Base-by-base conservation (phyloP, 2,797 vertebrate genomes). In the Danio tinwini region DNA sequence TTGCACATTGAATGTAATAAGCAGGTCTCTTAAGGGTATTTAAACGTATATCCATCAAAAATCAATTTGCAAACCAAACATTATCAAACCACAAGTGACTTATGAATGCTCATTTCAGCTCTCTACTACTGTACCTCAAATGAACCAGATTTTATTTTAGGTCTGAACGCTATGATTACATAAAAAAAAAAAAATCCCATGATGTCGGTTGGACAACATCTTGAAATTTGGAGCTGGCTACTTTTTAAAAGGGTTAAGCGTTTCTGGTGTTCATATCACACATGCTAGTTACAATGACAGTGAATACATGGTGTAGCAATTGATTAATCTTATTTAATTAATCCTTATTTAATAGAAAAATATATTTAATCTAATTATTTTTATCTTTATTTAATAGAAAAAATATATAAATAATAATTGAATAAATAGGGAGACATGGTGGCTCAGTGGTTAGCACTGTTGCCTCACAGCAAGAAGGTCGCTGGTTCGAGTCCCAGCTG, bases 1-100 rank as follows among this genome's bases (percentile, higher is more conserved):
- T n/a, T 56, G 58, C 53, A 69, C 67, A 67, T 73, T 65, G 67
- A 59, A 71, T 53, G 47, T 77, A 76, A 80, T 82, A 78, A 70
- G 50, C 56, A 50, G 75, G 69, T 69, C 74, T 70, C 83, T 74
- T 74, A 47, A 63, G 76, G 44, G 68, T 70, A 64, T 82, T 85
- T 82, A 80, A 82, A 80, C 19, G 39, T 58, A 59, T 40, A 82
- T 85, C 69, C 58, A 80, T 85, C 81, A 85, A 85, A 82, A 81
- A 82, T 85, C 81, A 80, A 77, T 80, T 82, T 85, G 83, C 69
- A 80, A 82, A 85, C 73, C 56, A 80, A 85, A 82, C 56, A 80
- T 80, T 73, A 76, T 82, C 77, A 77, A 80, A 85, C 74, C 73
- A 21, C 83, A 74, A 49, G 45, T 70, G 44, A 76, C 53, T 49